A percentile compares a stretch with the other conserved stretches of the same genome.
phyloP scores from a whole-genome alignment of 1,140 invertebrate species.

The Aethina tumida region DNA sequence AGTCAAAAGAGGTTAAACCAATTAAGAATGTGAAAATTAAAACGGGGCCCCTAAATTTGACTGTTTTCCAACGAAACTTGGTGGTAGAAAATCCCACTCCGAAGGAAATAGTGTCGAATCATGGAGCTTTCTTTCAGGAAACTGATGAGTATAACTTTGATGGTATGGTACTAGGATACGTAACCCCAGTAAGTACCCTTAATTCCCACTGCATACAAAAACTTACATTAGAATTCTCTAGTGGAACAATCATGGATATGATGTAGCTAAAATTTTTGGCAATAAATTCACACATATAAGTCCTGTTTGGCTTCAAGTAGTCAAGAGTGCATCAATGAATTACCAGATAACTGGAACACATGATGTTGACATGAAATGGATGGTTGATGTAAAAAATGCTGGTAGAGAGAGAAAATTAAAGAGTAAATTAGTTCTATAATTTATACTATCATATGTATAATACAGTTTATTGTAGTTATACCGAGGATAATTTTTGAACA shows the following conservation, averaged over 20 bases:
- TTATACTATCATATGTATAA: slow-evolving; percentile 1
- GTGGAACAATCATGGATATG: slow-evolving; percentile 95
- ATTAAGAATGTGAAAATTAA: slow-evolving; percentile 30
- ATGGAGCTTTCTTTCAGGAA: slow-evolving; percentile 61
- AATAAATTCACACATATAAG: slow-evolving; percentile 85
- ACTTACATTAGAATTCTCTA: slow-evolving; percentile 39
- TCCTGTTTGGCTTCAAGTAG: slow-evolving; percentile 89
- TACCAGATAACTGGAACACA: slow-evolving; percentile 61
- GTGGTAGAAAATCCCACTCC: slow-evolving; percentile 51
- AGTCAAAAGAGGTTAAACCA: no score
- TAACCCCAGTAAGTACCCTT: slow-evolving; percentile 68
- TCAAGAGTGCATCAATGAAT: slow-evolving; percentile 45
- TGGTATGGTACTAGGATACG: slow-evolving; percentile 71
- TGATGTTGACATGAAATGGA: slow-evolving; percentile 77
- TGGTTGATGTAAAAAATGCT: slow-evolving; percentile 52
- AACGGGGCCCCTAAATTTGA: slow-evolving; percentile 53
- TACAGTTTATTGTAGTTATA: slow-evolving; percentile 47
- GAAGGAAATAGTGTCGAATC: slow-evolving; percentile 66
- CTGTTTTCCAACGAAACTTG: slow-evolving; percentile 59
- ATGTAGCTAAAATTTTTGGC: slow-evolving; percentile 82
- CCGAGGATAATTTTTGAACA: slow-evolving; percentile 80
- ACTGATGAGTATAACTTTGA: slow-evolving; percentile 54
- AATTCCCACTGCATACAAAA: slow-evolving; percentile 7
- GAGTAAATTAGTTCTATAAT: slow-evolving; percentile 29
- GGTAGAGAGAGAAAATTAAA: slow-evolving; percentile 38